phyloP scores from a whole-genome alignment of 2,888 invertebrate genomes.

The Gari tellinella region DNA sequence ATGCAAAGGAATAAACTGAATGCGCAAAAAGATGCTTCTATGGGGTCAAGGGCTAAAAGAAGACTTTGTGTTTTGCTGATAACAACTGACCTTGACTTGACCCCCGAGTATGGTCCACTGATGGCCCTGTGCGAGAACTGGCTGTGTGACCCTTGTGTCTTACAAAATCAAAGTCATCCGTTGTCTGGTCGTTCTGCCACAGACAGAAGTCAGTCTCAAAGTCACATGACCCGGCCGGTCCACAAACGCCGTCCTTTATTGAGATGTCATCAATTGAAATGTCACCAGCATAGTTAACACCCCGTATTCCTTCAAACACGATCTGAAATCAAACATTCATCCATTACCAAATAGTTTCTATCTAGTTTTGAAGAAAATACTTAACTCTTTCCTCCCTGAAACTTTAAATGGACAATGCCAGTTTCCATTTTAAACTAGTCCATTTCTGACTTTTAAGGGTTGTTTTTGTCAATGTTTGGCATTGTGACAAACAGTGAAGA shows the following conservation, averaged over 20 bases:
- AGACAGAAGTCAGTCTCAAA: conserved; percentile 76
- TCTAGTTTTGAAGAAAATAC: not conserved
- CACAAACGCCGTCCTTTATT: conserved; percentile 66
- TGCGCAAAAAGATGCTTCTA: too few relatives aligned
- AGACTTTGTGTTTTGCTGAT: too few relatives aligned
- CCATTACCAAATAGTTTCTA: not conserved
- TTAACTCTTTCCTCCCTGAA: too few relatives aligned
- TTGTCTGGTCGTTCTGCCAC: conserved; percentile 62
- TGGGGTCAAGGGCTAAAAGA: too few relatives aligned
- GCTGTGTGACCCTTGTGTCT: conserved; percentile 61
- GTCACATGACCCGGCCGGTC: conserved; percentile 73
- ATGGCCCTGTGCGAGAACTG: conserved; percentile 71
- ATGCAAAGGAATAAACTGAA: too few relatives aligned
- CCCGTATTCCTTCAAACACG: conserved; percentile 77
- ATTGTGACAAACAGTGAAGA: too few relatives aligned
- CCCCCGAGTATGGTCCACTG: conserved; percentile 71
- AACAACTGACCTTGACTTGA: conserved; percentile 62
- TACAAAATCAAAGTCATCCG: conserved; percentile 79
- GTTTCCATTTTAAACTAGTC: too few relatives aligned
- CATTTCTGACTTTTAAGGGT: too few relatives aligned
- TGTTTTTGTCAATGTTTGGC: too few relatives aligned
- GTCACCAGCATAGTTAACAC: conserved; percentile 68
- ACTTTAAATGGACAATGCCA: too few relatives aligned
- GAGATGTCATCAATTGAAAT: conserved; percentile 80
- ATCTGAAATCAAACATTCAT: conserved; percentile 57